Evolutionary conservation across 2,888 invertebrate genomes (phyloP).

Genomic region (Crossocerus cetratus): DNA sequence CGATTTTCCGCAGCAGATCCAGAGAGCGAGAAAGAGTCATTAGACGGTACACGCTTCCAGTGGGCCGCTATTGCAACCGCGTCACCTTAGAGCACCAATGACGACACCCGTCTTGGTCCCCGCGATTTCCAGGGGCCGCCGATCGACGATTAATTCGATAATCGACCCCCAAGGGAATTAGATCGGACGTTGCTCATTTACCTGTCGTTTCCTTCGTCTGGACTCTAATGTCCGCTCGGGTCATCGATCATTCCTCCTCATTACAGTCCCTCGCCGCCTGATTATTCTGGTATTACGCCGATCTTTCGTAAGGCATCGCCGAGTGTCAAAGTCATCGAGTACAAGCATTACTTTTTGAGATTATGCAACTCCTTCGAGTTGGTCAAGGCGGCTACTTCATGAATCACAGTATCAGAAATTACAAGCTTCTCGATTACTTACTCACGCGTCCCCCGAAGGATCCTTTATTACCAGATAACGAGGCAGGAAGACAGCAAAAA

Average conservation of each 20-base stretch:
- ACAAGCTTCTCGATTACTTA: neutral
- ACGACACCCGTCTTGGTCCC: neutral
- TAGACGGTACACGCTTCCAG: constrained; percentile 54
- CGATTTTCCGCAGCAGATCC: constrained; percentile 66
- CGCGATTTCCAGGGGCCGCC: neutral
- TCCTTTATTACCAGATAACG: neutral
- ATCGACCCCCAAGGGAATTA: neutral
- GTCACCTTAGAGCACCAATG: neutral
- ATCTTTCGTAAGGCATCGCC: too few species aligned
- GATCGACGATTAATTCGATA: neutral
- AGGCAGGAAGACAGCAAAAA: neutral
- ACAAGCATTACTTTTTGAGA: too few species aligned
- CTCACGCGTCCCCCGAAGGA: neutral
- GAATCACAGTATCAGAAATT: neutral
- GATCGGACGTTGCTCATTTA: neutral
- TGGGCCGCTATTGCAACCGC: constrained; percentile 19
- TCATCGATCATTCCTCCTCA: too few species aligned
- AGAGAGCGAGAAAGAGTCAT: constrained; percentile 56
- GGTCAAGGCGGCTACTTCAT: neutral
- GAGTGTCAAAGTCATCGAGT: too few species aligned
- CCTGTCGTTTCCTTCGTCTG: neutral
- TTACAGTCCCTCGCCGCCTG: too few species aligned
- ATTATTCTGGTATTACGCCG: too few species aligned
- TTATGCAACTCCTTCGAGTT: too few species aligned
- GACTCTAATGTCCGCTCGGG: too few species aligned